These are phyloP conservation scores for Willisornis vidua DNA, from an alignment of 2,113 vertebrate genomes.

Conservation along the genomic window DNA sequence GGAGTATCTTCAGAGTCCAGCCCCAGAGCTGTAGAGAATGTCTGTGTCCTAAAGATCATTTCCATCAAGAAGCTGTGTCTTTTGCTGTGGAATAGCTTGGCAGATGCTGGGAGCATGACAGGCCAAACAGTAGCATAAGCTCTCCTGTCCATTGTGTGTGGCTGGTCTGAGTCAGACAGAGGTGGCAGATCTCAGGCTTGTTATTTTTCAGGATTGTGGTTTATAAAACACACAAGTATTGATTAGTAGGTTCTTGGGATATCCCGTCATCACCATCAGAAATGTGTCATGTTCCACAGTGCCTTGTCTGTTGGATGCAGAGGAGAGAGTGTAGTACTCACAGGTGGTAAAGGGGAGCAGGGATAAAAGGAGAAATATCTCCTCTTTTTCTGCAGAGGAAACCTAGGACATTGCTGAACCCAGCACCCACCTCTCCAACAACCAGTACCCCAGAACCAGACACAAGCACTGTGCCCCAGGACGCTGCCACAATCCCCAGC, in stretches of 20 bases:
- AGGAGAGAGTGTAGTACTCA: constrained; percentile 40
- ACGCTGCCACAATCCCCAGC: constrained; percentile 95
- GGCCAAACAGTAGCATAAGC: background rate
- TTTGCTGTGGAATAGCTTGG: constrained; percentile 19
- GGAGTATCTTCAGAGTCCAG: constrained; percentile 20
- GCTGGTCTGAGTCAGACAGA: background rate
- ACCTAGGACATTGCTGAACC: constrained; percentile 89
- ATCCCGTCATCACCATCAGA: constrained; percentile 51
- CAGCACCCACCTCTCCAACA: constrained; percentile 93
- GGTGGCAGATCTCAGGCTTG: constrained; percentile 23
- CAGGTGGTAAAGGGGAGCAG: constrained; percentile 21
- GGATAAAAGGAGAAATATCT: constrained; percentile 69
- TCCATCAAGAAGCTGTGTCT: constrained; percentile 10
- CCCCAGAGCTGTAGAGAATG: constrained; percentile 27
- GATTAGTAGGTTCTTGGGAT: constrained; percentile 1
- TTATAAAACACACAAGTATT: background rate
- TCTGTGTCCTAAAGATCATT: constrained; percentile 37
- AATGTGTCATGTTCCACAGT: constrained; percentile 40
- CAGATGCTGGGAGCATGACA: background rate
- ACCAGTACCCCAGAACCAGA: constrained; percentile 98
- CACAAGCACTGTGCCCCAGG: constrained; percentile 96
- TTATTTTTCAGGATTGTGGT: background rate
- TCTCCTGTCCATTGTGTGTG: background rate
- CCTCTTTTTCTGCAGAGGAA: constrained; percentile 88
- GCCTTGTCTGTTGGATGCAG: constrained; percentile 55